Base-by-base conservation (phyloP, 2,113 vertebrate species). In the Holacanthus passer region DNA sequence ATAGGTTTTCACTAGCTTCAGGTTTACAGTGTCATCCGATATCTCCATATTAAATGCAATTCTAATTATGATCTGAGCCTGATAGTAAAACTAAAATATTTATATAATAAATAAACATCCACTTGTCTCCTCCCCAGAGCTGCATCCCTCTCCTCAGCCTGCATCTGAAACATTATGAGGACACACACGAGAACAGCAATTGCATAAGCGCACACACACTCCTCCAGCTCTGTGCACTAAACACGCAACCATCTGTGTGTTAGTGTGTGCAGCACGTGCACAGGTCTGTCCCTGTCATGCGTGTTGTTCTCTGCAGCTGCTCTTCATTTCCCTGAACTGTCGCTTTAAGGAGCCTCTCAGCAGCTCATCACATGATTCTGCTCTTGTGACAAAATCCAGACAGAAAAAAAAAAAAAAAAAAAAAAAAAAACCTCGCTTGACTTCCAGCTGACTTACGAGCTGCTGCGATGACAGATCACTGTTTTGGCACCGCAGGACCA, bases 371-470 rank as follows among this genome's bases (percentile, higher is more conserved):
- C 96, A 94, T 97, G 97, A 95, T 93, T 87, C 73, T 58, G 91
- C 96, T 96, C 96, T 96, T 95, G 96, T 95, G 96, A 96, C 95
- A 86, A 91, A 91, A n/a, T n/a, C 91, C 84, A 82, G 91, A 87
- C 88, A 92, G 85, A 88, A 91, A 93, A 83, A 77, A 81, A 81
- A 88, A 90, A 81, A 81, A 81, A 88, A 90, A 81, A n/a, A n/a
- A 88, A 91, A 93, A 83, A 77, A 81, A 81, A 88, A 90, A 81
- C 88, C 75, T 84, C 45, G 65, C 8, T 39, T 60, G 77, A 91
- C 86, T 91, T 92, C 82, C 63, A 72, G n/a, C 67, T 55, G 90
- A 94, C 80, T 94, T 92, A 13, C 9, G n/a, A 16, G 73, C 22
- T 7, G 43, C 74, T 68, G 78, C 16, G 79, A 87, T 84, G 89